A percentile compares a stretch with the other conserved stretches of the same genome.
phyloP scores from a whole-genome alignment of 2,797 vertebrate genomes.

The Odontamblyopus rebecca region DNA sequence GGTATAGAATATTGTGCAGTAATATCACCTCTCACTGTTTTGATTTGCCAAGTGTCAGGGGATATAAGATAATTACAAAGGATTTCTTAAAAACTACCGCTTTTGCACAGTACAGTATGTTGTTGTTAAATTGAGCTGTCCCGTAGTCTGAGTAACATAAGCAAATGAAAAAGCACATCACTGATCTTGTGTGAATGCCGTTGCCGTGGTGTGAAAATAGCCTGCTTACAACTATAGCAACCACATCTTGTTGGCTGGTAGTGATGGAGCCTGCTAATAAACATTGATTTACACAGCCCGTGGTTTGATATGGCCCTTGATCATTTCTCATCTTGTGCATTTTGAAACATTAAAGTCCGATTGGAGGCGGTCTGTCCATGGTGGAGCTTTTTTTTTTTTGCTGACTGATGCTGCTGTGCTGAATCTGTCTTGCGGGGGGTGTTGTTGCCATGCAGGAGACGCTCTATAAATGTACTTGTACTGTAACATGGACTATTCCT shows the following conservation, averaged over 20 bases:
- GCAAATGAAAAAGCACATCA: background rate
- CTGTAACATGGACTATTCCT: constrained; percentile 30
- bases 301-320: background rate
- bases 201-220: constrained; percentile 20
- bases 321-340: constrained; percentile 9
- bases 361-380: background rate
- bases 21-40: no score
- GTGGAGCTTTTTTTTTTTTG: background rate
- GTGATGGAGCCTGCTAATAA: background rate
- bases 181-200: background rate
- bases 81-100: background rate
- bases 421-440: constrained; percentile 22
- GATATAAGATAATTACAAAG: background rate
- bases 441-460: constrained; percentile 50
- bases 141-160: constrained; percentile 19
- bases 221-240: constrained; percentile 14
- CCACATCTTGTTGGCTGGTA: constrained; percentile 4
- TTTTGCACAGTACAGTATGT: background rate
- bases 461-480: constrained; percentile 50
- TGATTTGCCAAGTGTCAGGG: background rate
- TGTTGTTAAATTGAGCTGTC: background rate
- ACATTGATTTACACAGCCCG: constrained; percentile 4
- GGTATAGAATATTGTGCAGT: background rate
- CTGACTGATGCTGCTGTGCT: constrained; percentile 27
- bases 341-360: constrained; percentile 6